Evolutionary conservation across 2,888 invertebrate species (phyloP).

Genomic region (Agriopis marginaria): DNA sequence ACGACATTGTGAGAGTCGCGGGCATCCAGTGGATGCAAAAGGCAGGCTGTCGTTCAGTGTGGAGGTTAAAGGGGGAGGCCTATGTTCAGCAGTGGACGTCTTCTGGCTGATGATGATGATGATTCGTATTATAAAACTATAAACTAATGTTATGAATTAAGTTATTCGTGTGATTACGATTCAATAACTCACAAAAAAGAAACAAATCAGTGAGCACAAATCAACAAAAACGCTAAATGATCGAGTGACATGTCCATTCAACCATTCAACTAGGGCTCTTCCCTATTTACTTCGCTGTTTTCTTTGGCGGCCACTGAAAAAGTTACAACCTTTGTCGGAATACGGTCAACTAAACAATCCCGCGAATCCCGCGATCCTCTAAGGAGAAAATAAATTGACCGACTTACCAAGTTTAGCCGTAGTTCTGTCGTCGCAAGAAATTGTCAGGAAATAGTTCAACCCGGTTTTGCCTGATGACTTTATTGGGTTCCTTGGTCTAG

Average conservation of each 20-base stretch:
- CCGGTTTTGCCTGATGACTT: constrained; percentile 18
- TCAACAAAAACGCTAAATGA: constrained; percentile 13
- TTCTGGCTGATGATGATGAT: no score
- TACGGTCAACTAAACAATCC: constrained; percentile 19
- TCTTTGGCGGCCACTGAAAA: constrained; percentile 21
- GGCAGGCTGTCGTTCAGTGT: no score
- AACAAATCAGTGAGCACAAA: not conserved
- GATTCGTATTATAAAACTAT: no score
- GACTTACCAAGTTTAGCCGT: constrained; percentile 15
- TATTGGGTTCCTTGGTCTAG: constrained; percentile 18
- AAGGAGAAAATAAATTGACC: constrained; percentile 23
- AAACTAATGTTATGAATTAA: no score
- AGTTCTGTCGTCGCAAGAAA: constrained; percentile 3
- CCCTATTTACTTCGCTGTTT: not conserved
- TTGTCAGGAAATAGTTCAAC: constrained; percentile 20
- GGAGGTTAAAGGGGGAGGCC: no score
- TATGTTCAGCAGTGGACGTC: no score
- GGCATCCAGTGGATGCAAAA: no score
- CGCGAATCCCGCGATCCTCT: not conserved
- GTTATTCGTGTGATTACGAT: no score
- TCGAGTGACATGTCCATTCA: not conserved
- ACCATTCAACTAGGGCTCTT: not conserved
- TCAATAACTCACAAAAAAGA: not conserved
- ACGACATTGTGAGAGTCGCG: no score
- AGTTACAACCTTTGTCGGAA: not conserved